phyloP scores from a whole-genome alignment of 2,113 vertebrate species.

The Corapipo altera region DNA sequence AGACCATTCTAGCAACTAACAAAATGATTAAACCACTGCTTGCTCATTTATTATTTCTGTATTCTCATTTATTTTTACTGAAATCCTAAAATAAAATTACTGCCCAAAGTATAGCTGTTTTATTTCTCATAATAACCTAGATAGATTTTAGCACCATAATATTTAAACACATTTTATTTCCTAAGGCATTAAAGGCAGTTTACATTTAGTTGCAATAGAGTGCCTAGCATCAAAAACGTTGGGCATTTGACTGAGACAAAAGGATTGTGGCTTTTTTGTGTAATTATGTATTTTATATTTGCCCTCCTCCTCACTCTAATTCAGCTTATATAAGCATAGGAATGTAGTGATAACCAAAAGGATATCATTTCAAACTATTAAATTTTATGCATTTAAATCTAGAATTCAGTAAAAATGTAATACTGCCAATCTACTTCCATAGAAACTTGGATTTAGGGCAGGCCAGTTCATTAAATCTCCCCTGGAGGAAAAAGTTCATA shows the following conservation, averaged over 20 bases:
- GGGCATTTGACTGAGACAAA: not conserved
- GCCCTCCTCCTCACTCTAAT: not conserved
- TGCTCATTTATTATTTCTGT: conserved; percentile 44
- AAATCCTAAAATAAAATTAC: conserved; percentile 51
- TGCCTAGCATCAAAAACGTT: not conserved
- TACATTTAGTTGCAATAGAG: not conserved
- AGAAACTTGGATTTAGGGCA: not conserved
- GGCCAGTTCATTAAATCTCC: not conserved
- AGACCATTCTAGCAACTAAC: conserved; percentile 4
- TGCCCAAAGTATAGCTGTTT: conserved; percentile 28
- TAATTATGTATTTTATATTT: not conserved
- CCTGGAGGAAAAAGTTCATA: not conserved
- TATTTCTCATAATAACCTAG: conserved; percentile 65
- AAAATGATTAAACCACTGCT: conserved; percentile 37
- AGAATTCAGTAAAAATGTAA: not conserved
- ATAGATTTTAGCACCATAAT: conserved; percentile 56
- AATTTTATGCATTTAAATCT: not conserved
- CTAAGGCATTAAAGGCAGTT: conserved; percentile 45
- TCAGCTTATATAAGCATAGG: not conserved
- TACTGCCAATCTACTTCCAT: not conserved
- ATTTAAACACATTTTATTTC: conserved; percentile 60
- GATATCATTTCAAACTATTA: not conserved
- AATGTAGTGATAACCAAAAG: not conserved
- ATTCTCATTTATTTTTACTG: conserved; percentile 50
- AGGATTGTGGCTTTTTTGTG: not conserved